Evolutionary conservation across 2,113 vertebrate genomes (phyloP).

Genomic region (Micronycteris hirsuta): DNA sequence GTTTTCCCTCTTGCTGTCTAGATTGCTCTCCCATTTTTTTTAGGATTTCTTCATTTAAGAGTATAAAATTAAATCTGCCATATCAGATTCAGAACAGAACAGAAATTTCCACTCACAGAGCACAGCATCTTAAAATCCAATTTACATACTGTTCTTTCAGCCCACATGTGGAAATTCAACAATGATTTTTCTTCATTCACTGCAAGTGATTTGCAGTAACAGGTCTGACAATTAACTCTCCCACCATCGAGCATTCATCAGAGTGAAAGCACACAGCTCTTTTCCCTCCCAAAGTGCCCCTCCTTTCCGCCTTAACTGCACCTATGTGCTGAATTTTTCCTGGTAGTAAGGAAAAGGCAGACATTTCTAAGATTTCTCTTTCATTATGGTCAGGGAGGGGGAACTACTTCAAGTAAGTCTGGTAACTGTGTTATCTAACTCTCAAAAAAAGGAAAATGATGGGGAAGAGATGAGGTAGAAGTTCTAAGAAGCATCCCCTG

Average conservation of each 20-base stretch:
- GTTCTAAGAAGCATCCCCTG: slow-evolving; percentile 61
- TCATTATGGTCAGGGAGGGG: neutral
- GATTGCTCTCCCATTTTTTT: neutral
- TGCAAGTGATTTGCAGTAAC: neutral
- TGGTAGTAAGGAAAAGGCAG: slow-evolving; percentile 4
- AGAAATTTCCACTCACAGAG: slow-evolving; percentile 20
- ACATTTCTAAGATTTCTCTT: slow-evolving; percentile 33
- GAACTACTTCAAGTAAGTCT: slow-evolving; percentile 16
- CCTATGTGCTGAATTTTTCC: neutral
- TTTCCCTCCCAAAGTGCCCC: neutral
- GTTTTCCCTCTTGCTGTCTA: neutral
- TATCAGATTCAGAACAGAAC: slow-evolving; percentile 14
- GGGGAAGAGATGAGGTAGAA: neutral
- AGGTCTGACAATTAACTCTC: slow-evolving; percentile 24
- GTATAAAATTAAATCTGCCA: slow-evolving; percentile 29
- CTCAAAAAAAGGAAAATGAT: slow-evolving; percentile 37
- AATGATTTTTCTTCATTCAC: slow-evolving; percentile 13
- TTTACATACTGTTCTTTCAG: slow-evolving; percentile 24
- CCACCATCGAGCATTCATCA: neutral
- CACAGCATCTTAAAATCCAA: neutral
- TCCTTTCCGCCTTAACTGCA: neutral
- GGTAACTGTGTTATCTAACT: neutral
- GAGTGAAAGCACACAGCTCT: neutral
- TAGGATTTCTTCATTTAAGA: slow-evolving; percentile 14
- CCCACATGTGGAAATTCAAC: slow-evolving; percentile 22